Conservation (phyloP, 64 coral and sea anemone genomes). For the Anthopleura sola region DNA sequence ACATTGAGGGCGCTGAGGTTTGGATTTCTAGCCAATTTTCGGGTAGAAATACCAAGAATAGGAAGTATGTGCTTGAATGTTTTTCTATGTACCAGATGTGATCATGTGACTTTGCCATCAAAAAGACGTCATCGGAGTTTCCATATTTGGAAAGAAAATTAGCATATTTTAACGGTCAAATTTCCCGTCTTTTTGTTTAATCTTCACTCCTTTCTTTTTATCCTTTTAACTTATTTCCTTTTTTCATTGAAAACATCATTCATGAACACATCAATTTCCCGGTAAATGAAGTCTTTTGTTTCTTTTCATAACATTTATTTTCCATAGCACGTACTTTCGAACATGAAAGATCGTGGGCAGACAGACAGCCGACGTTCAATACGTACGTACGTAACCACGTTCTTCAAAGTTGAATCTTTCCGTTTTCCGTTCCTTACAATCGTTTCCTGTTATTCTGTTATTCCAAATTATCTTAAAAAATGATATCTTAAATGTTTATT, state of each 20-base stretch:
- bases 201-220: background rate
- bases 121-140: background rate
- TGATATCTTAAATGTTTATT: no score
- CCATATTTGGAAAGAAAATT: background rate
- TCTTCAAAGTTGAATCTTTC: no score
- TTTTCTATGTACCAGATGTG: background rate
- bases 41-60: background rate
- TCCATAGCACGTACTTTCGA: no score
- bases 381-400: no score
- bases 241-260: background rate
- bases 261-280: background rate
- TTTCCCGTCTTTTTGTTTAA: background rate
- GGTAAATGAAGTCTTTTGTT: background rate
- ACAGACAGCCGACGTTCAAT: no score
- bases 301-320: background rate
- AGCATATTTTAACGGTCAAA: background rate
- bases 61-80: background rate
- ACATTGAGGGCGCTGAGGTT: constrained; percentile 9
- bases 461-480: no score
- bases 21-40: background rate
- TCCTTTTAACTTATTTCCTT: background rate
- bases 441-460: no score
- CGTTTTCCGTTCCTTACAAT: no score
- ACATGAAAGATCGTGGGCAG: no score
- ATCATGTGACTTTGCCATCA: constrained; percentile 2